Conservation (phyloP, 2,113 vertebrate species). For the Eulemur rufifrons region DNA sequence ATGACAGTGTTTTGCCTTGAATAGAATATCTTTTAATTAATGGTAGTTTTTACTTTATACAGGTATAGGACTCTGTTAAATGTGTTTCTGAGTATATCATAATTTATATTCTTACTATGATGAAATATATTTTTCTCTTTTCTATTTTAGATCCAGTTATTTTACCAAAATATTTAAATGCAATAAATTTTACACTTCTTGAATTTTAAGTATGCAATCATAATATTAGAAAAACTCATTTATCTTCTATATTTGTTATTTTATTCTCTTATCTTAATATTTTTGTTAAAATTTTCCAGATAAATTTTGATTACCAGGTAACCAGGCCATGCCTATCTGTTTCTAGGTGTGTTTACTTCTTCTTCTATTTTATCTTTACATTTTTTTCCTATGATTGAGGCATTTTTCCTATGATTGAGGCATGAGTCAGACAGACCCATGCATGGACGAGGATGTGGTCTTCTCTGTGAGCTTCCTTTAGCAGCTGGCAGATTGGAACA, state of each 20-base stretch:
- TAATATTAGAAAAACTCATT: neutral
- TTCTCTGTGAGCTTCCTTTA: too few relatives aligned
- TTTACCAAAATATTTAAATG: neutral
- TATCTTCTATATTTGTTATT: neutral
- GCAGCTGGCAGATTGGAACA: fast-evolving
- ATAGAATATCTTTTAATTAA: neutral
- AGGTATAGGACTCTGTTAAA: neutral
- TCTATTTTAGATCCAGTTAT: neutral
- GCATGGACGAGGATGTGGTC: fast-evolving
- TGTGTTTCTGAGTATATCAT: neutral
- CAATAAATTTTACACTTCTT: neutral
- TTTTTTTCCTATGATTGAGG: neutral
- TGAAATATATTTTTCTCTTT: neutral
- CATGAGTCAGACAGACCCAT: too few relatives aligned
- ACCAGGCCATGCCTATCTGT: neutral
- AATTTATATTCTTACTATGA: neutral
- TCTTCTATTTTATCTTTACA: neutral
- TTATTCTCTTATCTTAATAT: neutral
- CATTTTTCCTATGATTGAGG: neutral
- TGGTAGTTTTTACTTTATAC: neutral
- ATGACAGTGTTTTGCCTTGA: neutral
- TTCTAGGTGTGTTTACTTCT: neutral
- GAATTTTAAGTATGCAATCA: neutral
- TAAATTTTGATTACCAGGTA: neutral
- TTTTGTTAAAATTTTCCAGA: neutral